Conservation (phyloP, 2,888 invertebrate genomes). For the Scaptomyza polygonia region DNA sequence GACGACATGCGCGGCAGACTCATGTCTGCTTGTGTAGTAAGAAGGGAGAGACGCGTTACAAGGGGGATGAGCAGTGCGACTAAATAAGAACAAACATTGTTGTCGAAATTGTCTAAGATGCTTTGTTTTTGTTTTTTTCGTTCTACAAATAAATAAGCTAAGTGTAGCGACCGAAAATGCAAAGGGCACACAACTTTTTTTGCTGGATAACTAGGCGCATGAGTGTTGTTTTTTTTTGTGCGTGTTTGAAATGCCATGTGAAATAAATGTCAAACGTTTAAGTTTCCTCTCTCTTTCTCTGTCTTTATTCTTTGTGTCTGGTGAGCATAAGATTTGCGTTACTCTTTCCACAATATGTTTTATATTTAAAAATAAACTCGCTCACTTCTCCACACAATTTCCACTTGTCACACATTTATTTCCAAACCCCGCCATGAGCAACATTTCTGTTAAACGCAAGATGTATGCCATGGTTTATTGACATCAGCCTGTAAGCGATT, state of each 20-base stretch:
- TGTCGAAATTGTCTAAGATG: constrained; percentile 66
- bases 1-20: constrained; percentile 65
- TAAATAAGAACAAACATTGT: constrained; percentile 58
- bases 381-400: constrained; percentile 50
- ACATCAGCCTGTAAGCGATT: constrained; percentile 56
- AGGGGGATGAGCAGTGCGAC: constrained; percentile 24
- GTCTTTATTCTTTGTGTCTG: constrained; percentile 14
- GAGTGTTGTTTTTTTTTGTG: constrained; percentile 30
- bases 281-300: constrained; percentile 5
- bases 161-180: neutral
- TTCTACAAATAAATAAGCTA: constrained; percentile 59
- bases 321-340: constrained; percentile 57
- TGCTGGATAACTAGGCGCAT: constrained; percentile 67
- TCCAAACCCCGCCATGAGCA: constrained; percentile 6
- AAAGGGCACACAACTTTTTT: neutral
- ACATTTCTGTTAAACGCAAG: constrained; percentile 33
- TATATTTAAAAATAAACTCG: constrained; percentile 44
- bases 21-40: neutral
- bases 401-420: constrained; percentile 69
- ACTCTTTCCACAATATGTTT: constrained; percentile 54
- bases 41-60: neutral
- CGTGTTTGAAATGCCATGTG: constrained; percentile 68
- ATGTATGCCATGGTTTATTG: constrained; percentile 72
- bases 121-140: constrained; percentile 20
- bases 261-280: constrained; percentile 67